Evolutionary conservation across 2,888 invertebrate genomes (phyloP).

Genomic region (Branchipolynoe longqiensis): DNA sequence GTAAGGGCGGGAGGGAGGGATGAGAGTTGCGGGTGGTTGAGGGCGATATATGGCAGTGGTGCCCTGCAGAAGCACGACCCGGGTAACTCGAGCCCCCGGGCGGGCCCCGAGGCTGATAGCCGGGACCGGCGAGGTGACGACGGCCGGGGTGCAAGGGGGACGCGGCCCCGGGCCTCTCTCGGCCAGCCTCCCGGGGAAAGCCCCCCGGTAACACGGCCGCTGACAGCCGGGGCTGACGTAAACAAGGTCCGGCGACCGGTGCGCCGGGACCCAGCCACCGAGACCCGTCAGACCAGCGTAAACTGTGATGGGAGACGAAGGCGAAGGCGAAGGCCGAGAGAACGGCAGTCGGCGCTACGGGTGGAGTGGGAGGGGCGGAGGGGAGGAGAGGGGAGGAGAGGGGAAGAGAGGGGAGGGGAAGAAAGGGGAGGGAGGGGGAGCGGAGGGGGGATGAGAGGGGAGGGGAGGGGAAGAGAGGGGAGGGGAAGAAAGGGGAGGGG

Average conservation of each 20-base stretch:
- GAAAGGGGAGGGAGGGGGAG: too few relatives aligned
- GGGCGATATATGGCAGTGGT: conserved; percentile 12
- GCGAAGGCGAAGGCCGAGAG: too few relatives aligned
- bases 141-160: conserved; percentile 2
- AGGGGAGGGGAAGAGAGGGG: too few relatives aligned
- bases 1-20: too few relatives aligned
- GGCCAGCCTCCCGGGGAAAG: background rate
- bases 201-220: background rate
- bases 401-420: too few relatives aligned
- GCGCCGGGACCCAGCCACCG: background rate
- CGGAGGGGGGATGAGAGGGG: too few relatives aligned
- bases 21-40: too few relatives aligned
- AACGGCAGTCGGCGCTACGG: too few relatives aligned
- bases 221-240: background rate
- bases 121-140: conserved; percentile 19
- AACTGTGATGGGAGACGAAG: background rate
- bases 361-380: too few relatives aligned
- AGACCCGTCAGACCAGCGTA: background rate
- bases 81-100: conserved; percentile 18
- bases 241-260: background rate
- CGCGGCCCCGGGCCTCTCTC: background rate
- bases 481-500: too few relatives aligned
- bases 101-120: conserved; percentile 7
- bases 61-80: conserved; percentile 41
- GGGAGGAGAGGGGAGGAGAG: too few relatives aligned